Percentiles rank a stretch among this genome's conserved stretches.
phyloP scores from a whole-genome alignment of 2,797 vertebrate genomes.

The Crax fasciolata region DNA sequence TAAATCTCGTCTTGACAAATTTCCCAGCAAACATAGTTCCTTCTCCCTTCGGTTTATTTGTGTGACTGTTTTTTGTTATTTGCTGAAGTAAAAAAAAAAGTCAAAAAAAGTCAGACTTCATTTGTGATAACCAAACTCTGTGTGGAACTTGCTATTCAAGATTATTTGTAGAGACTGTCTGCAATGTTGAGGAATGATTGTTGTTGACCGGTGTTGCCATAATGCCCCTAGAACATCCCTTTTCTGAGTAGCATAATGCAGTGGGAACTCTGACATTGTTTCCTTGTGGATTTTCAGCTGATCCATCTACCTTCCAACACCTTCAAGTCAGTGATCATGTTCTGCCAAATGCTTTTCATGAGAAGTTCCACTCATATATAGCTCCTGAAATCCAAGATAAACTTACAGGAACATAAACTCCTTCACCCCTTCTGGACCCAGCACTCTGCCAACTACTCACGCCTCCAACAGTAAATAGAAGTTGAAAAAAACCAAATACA shows the following conservation, averaged over 20 bases:
- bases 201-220: neutral
- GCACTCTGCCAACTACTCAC: neutral
- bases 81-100: neutral
- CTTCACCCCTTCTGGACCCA: neutral
- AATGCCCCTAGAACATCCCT: neutral
- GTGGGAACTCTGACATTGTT: neutral
- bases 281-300: neutral
- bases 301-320: neutral
- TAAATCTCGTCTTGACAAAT: neutral
- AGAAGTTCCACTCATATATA: constrained; percentile 23
- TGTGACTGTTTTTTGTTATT: neutral
- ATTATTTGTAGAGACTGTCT: neutral
- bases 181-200: neutral
- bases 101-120: neutral
- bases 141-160: neutral
- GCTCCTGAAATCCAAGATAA: constrained; percentile 39
- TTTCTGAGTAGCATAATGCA: neutral
- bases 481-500: neutral
- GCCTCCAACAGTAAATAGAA: constrained; percentile 3
- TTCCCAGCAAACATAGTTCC: neutral
- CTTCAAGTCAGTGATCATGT: constrained; percentile 20
- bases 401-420: constrained; percentile 18
- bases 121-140: neutral
- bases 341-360: neutral
- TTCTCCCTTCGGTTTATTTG: neutral